These are phyloP conservation scores for Euwallacea similis DNA, from an alignment of 1,140 invertebrate genomes.

Conservation along the genomic window DNA sequence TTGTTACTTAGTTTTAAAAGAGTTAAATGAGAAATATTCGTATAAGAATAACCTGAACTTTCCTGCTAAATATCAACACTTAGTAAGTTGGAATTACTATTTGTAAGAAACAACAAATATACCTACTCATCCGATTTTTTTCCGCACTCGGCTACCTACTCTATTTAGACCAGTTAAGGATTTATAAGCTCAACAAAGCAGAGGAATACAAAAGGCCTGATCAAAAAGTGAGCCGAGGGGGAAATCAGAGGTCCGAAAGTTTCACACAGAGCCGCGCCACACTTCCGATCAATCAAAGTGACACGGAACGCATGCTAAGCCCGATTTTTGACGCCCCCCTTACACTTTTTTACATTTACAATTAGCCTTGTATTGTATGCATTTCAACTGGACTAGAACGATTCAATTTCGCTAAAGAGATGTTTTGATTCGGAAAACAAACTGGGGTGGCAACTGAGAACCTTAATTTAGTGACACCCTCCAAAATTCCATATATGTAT, in stretches of 20 bases:
- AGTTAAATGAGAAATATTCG: no score
- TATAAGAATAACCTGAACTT: no score
- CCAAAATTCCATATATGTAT: no score
- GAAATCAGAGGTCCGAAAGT: constrained; percentile 10
- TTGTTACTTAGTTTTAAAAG: no score
- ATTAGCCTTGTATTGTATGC: constrained; percentile 28
- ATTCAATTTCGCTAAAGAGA: constrained; percentile 29
- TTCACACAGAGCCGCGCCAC: constrained; percentile 30
- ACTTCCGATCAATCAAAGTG: constrained; percentile 33
- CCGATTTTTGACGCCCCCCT: constrained; percentile 21
- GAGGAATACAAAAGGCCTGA: not conserved
- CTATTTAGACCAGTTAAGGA: constrained; percentile 18
- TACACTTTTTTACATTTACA: constrained; percentile 32
- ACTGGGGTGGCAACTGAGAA: constrained; percentile 21
- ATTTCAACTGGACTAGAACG: constrained; percentile 28
- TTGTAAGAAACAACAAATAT: no score
- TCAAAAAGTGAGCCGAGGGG: constrained; percentile 5
- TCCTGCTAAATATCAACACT: no score
- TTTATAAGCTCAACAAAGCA: constrained; percentile 8
- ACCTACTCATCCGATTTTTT: no score
- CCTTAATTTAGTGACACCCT: constrained; percentile 10
- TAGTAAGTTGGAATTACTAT: no score
- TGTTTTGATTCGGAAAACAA: constrained; percentile 32
- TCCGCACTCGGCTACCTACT: not conserved
- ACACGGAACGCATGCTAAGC: constrained; percentile 31